A percentile compares a stretch with the other conserved stretches of the same genome.
Conservation (phyloP, 2,888 invertebrate genomes). For the Nasonovia ribisnigri region DNA sequence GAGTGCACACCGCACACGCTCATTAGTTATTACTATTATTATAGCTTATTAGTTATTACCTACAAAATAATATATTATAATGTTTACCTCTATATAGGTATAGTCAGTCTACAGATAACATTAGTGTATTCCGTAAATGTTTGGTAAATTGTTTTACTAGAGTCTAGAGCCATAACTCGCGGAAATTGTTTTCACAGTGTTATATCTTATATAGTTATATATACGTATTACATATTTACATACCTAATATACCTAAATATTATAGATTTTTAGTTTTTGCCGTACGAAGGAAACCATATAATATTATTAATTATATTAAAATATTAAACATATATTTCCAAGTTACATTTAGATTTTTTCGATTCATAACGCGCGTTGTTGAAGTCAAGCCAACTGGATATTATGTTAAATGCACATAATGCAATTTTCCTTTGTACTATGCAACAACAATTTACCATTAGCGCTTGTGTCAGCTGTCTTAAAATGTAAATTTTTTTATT, state of each 20-base stretch:
- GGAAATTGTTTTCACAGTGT: not conserved
- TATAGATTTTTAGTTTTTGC: not conserved
- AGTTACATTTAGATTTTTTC: slow-evolving; percentile 16
- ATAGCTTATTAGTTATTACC: not conserved
- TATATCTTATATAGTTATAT: too few species aligned
- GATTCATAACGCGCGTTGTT: slow-evolving; percentile 24
- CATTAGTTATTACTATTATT: not conserved
- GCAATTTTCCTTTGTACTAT: slow-evolving; percentile 39
- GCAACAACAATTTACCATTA: slow-evolving; percentile 36
- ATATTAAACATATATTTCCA: not conserved
- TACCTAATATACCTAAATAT: not conserved
- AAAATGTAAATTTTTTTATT: slow-evolving; percentile 10
- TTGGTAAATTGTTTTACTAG: not conserved
- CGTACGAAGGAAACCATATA: not conserved
- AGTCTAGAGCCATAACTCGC: not conserved
- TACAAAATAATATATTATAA: not conserved
- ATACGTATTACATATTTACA: not conserved
- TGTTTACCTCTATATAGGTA: not conserved
- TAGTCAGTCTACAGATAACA: not conserved
- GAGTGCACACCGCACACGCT: not conserved
- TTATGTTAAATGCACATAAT: not conserved
- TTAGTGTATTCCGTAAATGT: not conserved
- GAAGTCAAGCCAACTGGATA: slow-evolving; percentile 1
- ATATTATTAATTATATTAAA: not conserved
- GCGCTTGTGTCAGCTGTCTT: slow-evolving; percentile 17